Percentiles rank a stretch among this genome's conserved stretches.
Conservation (phyloP, 2,113 vertebrate genomes). For the Athene cunicularia region DNA sequence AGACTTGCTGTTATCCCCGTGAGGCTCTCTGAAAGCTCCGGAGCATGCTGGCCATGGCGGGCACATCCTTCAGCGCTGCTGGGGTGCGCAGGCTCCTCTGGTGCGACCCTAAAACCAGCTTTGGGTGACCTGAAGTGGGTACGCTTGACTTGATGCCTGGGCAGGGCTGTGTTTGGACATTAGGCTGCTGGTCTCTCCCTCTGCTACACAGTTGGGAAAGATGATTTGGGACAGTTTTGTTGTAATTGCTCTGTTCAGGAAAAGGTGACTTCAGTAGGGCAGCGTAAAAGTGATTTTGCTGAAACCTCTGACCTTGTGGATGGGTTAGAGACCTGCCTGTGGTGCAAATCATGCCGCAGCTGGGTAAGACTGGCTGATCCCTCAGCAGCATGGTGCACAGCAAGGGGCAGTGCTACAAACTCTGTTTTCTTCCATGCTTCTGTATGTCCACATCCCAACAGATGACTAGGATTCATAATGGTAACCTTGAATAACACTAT, state of each 20-base stretch:
- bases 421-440: no score
- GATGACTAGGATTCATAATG: neutral
- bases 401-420: neutral
- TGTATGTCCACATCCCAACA: rapidly evolving
- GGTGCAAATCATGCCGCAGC: neutral
- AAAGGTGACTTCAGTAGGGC: no score
- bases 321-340: neutral
- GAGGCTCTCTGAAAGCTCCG: neutral
- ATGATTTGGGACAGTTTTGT: no score
- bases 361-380: neutral
- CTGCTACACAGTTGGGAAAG: neutral
- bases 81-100: rapidly evolving
- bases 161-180: neutral
- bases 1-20: neutral
- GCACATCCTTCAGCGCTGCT: neutral
- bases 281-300: rapidly evolving
- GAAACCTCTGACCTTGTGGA: no score
- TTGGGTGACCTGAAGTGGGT: no score
- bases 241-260: no score
- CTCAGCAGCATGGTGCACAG: rapidly evolving
- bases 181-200: neutral
- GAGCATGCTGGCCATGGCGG: rapidly evolving
- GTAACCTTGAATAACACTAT: rapidly evolving
- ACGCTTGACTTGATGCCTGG: neutral
- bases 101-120: no score